Conservation (phyloP, 30 jellyfish, hydroid and myxozoan genomes). For the Turritopsis dohrnii region DNA sequence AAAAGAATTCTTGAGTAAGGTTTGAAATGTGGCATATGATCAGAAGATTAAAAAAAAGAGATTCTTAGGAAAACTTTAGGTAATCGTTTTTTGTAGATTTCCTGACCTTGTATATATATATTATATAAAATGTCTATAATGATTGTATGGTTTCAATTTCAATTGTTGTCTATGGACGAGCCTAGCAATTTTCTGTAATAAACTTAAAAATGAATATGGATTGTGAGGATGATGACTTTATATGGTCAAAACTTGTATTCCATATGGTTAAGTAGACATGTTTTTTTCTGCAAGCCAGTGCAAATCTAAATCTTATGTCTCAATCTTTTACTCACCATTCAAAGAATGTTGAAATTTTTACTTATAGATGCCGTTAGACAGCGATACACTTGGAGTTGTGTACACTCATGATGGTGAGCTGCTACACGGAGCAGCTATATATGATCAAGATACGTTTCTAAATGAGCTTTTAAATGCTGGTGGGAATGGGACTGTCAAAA, state of each 20-base stretch:
- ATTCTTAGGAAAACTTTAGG: background rate
- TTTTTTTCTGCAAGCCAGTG: background rate
- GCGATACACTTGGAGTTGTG: conserved; percentile 28
- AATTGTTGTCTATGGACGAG: no score
- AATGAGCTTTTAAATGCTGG: conserved; percentile 54
- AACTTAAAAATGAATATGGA: background rate
- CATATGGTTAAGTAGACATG: background rate
- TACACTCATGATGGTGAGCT: conserved; percentile 54
- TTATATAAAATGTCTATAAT: background rate
- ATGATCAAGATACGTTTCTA: conserved; percentile 50
- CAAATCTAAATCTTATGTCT: no score
- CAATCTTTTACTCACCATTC: no score
- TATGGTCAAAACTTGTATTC: background rate
- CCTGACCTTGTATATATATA: background rate
- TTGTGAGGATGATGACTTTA: background rate
- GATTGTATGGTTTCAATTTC: background rate
- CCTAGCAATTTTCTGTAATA: background rate
- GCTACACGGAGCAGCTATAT: conserved; percentile 55
- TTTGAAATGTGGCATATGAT: background rate
- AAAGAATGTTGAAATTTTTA: no score
- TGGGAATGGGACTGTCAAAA: conserved; percentile 61
- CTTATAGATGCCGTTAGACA: conserved; percentile 15
- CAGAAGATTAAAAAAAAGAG: background rate
- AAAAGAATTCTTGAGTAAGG: background rate
- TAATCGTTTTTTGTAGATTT: background rate